phyloP scores from a whole-genome alignment of 2,797 vertebrate species.

The Poecilia gillii region DNA sequence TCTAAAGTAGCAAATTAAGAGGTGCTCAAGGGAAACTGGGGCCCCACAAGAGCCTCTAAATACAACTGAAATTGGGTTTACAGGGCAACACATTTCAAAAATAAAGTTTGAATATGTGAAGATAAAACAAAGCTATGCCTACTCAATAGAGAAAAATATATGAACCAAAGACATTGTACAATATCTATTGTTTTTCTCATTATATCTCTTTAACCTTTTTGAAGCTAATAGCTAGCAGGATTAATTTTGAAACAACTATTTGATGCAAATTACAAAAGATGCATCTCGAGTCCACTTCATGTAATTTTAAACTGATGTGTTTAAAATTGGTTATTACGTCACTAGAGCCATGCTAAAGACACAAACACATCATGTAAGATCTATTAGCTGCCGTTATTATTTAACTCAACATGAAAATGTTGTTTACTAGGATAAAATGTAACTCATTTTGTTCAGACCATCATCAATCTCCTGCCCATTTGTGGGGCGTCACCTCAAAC shows the following conservation, averaged over 20 bases:
- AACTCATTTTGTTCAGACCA: background rate
- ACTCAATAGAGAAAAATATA: background rate
- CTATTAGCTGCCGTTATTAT: background rate
- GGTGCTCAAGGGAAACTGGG: conserved; percentile 49
- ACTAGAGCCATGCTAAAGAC: background rate
- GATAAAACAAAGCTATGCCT: background rate
- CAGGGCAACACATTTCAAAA: conserved; percentile 36
- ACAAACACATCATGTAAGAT: background rate
- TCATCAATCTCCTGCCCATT: too few species aligned
- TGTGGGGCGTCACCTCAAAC: too few species aligned
- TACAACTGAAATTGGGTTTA: conserved; percentile 55
- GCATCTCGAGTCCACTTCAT: background rate
- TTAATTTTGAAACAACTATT: background rate
- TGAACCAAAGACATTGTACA: background rate
- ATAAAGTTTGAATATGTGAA: conserved; percentile 15
- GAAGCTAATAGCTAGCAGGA: too few species aligned
- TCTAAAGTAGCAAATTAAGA: conserved; percentile 52
- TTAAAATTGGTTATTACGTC: background rate
- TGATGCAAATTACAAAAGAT: background rate
- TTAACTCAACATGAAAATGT: background rate
- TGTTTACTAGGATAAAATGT: background rate
- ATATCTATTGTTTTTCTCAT: background rate
- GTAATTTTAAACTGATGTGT: background rate
- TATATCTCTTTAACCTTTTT: background rate
- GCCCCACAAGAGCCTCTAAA: conserved; percentile 34